Evolutionary conservation across 2,113 vertebrate species (phyloP).

Genomic region (Epinephelus cyanopodus): DNA sequence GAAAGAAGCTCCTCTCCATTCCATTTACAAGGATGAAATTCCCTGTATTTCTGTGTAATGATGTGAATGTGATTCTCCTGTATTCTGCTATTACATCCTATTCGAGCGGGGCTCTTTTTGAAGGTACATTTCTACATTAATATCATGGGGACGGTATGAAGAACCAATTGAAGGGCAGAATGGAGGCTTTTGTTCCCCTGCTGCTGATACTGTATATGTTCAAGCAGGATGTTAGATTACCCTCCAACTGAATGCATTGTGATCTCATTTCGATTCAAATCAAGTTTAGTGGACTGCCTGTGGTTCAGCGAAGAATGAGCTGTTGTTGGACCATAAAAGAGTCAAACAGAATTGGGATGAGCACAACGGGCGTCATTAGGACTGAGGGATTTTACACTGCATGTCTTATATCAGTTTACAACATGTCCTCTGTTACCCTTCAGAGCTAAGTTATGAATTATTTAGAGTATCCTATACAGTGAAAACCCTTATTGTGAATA

Average conservation of each 20-base stretch:
- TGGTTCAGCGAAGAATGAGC: slow-evolving; percentile 27
- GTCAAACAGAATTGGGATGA: slow-evolving; percentile 20
- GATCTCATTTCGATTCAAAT: slow-evolving; percentile 37
- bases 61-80: neutral
- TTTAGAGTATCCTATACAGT: neutral
- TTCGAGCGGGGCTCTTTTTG: slow-evolving; percentile 3
- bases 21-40: slow-evolving; percentile 16
- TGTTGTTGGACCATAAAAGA: slow-evolving; percentile 13
- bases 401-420: neutral
- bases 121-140: neutral
- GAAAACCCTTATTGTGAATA: neutral
- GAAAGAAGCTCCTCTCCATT: slow-evolving; percentile 7
- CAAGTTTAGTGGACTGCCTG: slow-evolving; percentile 17
- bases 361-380: neutral
- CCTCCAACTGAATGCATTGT: slow-evolving; percentile 5
- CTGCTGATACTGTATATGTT: slow-evolving; percentile 2
- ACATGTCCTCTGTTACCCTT: neutral
- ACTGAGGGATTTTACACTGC: neutral
- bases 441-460: neutral
- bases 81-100: neutral
- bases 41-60: neutral
- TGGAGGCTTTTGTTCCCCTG: neutral
- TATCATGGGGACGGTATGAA: neutral
- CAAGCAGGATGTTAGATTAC: slow-evolving; percentile 18
- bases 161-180: neutral